phyloP scores from a whole-genome alignment of 2,888 invertebrate genomes.

The Drosophila hamatofila region DNA sequence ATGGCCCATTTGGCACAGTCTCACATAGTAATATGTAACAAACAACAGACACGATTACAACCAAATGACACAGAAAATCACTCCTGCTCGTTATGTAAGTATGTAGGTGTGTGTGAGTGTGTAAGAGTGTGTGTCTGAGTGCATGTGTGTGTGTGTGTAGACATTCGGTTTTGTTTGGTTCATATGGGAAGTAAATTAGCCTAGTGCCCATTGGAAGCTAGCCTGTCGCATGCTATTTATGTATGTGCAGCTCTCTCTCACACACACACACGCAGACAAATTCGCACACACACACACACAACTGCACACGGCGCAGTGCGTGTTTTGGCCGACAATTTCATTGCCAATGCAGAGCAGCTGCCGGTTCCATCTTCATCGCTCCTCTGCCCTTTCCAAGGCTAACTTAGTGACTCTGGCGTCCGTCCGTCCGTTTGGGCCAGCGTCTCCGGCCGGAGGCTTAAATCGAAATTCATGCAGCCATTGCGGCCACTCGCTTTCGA shows the following conservation, averaged over 20 bases:
- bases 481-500: conserved; percentile 67
- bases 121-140: conserved; percentile 28
- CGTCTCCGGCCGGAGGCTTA: conserved; percentile 42
- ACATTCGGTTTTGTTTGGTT: conserved; percentile 57
- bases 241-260: conserved; percentile 22
- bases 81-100: conserved; percentile 66
- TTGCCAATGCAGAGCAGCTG: conserved; percentile 49
- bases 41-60: conserved; percentile 83
- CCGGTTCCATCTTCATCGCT: background rate
- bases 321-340: conserved; percentile 69
- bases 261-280: background rate
- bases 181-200: conserved; percentile 77
- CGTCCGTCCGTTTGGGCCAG: conserved; percentile 1
- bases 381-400: conserved; percentile 20
- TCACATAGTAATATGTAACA: conserved; percentile 80
- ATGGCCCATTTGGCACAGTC: conserved; percentile 51
- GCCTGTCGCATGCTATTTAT: conserved; percentile 59
- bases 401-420: conserved; percentile 61
- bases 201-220: conserved; percentile 55
- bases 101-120: conserved; percentile 19
- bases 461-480: conserved; percentile 72
- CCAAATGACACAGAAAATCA: conserved; percentile 81
- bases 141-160: conserved; percentile 20
- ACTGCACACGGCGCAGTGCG: conserved; percentile 48
- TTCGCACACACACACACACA: background rate